phyloP scores from a whole-genome alignment of 1,140 invertebrate species.

The Spodoptera litura region DNA sequence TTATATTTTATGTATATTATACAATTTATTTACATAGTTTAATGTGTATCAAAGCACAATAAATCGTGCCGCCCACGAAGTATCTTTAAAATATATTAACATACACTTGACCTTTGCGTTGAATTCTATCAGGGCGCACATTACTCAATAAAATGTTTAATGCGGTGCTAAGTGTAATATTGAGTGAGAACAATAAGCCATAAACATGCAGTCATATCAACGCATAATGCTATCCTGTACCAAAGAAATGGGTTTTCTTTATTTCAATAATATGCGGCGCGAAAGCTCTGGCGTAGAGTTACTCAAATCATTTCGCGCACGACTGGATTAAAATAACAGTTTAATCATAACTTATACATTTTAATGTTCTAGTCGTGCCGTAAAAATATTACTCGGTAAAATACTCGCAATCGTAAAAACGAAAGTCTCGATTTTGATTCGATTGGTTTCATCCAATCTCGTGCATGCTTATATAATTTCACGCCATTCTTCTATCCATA shows the following conservation, averaged over 20 bases:
- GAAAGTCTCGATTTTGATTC: constrained; percentile 35
- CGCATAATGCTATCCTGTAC: constrained; percentile 70
- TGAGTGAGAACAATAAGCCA: constrained; percentile 76
- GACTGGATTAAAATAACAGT: constrained; percentile 53
- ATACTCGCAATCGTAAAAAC: constrained; percentile 7
- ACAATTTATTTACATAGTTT: constrained; percentile 43
- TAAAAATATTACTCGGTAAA: constrained; percentile 26
- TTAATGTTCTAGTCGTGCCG: constrained; percentile 33
- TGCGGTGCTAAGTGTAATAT: constrained; percentile 76
- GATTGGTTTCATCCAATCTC: constrained; percentile 29
- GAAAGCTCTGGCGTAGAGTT: constrained; percentile 60
- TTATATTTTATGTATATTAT: constrained; percentile 6
- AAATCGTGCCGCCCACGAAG: constrained; percentile 62
- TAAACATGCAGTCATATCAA: constrained; percentile 79
- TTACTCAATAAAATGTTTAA: constrained; percentile 74
- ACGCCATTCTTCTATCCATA: constrained; percentile 7
- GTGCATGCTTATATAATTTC: constrained; percentile 29
- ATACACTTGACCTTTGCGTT: constrained; percentile 69
- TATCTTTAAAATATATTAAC: constrained; percentile 65
- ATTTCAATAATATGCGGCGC: constrained; percentile 64
- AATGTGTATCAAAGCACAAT: constrained; percentile 56
- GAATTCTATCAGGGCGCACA: constrained; percentile 61
- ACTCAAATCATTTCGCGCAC: constrained; percentile 57
- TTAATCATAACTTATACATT: constrained; percentile 44
- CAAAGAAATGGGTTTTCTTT: constrained; percentile 70